Evolutionary conservation across 2,888 invertebrate genomes (phyloP), one percentile per base, ranked within the genome.

Genomic region (Smittia sp.): DNA sequence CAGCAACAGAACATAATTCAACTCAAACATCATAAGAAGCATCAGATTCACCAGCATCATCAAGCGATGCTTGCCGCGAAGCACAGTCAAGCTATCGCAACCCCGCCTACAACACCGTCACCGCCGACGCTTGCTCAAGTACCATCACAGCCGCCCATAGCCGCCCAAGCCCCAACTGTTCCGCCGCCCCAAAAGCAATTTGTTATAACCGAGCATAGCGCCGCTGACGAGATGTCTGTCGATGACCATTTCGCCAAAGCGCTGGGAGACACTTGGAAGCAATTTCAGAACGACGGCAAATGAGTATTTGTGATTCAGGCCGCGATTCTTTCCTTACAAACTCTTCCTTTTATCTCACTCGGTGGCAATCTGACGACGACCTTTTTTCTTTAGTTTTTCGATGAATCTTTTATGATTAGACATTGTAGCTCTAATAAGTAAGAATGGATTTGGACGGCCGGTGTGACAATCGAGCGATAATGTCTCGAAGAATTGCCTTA

Each of bases 171-270:
- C 9, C 2, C 39, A 9, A 39, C 32, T n/a, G n/a, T 27, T 27
- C 69, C 38, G 52, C 25, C n/a, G 41, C 38, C 54, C 22, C 72
- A 72, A 18, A 72, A 72, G 39, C 72, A 72, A 41, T 58, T 72
- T 58, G 62, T 72, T 39, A 72, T 72, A 7, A 72, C 72, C 24
- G 62, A 72, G n/a, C 58, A 58, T 13, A 73, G 65, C n/a, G 74
- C 75, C 52, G 85, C 85, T 75, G 83, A 86, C 6, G 86, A 85
- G 76, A 79, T 87, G 38, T 88, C 90, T 75, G 94, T 95, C 62
- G 94, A 95, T 83, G 94, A 95, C 80, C 95, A 95, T 80, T 95
- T 95, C 83, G 93, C 94, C 38, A 94, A 94, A 84, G 94, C 95
- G 0, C 84, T 95, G 63, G 90, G 90, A 27, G 92, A 92, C 79